Percentiles rank a stretch among this genome's conserved stretches.
Evolutionary conservation across 2,888 invertebrate species (phyloP).

Genomic region (Hemistola chrysoprasaria): DNA sequence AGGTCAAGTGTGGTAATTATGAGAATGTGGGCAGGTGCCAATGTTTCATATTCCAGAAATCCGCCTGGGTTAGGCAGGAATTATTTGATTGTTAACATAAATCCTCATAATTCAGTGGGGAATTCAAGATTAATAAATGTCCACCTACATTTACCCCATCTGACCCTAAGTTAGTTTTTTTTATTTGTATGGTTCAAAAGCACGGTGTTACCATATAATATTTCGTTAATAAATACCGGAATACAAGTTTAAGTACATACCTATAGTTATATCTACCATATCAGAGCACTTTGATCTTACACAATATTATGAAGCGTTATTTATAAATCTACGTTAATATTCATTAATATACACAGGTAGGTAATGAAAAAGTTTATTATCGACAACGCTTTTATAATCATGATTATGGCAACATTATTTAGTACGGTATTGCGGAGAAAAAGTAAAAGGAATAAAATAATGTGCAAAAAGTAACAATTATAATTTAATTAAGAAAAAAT

Average conservation of each 20-base stretch:
- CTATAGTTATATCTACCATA: conserved; percentile 54
- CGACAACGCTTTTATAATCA: conserved; percentile 38
- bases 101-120: too few species aligned
- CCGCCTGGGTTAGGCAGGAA: too few species aligned
- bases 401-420: conserved; percentile 43
- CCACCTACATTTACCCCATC: too few species aligned
- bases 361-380: conserved; percentile 45
- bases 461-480: too few species aligned
- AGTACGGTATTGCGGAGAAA: background rate
- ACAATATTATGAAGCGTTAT: conserved; percentile 15
- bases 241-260: conserved; percentile 72
- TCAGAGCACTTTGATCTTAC: conserved; percentile 55
- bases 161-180: too few species aligned
- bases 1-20: too few species aligned
- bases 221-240: conserved; percentile 45
- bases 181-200: conserved; percentile 7
- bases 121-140: too few species aligned
- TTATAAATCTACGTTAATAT: conserved; percentile 34
- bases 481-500: too few species aligned
- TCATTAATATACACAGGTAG: conserved; percentile 45
- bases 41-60: too few species aligned
- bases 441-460: too few species aligned
- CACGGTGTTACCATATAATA: conserved; percentile 13
- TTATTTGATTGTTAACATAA: too few species aligned
- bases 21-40: too few species aligned